Percentiles rank a stretch among this genome's conserved stretches.
Evolutionary conservation across 1,140 invertebrate species (phyloP).

Genomic region (Drosophila sucinea): DNA sequence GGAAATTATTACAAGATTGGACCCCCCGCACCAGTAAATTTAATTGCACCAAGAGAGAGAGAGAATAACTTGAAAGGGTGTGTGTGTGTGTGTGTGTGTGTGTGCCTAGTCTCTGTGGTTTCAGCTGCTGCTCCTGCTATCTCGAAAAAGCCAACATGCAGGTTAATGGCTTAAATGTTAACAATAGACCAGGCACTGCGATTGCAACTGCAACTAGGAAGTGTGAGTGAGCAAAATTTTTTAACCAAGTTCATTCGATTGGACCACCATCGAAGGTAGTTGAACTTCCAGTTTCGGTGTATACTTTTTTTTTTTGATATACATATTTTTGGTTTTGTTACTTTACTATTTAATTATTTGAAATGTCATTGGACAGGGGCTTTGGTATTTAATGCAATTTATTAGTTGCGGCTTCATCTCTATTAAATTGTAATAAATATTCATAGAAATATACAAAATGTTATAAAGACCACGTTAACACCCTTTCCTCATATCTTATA

Average conservation of each 20-base stretch:
- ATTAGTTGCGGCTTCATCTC: conserved; percentile 46
- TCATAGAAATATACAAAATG: not conserved
- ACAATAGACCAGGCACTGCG: conserved; percentile 79
- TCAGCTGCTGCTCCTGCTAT: conserved; percentile 36
- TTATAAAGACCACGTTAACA: not conserved
- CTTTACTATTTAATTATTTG: conserved; percentile 8
- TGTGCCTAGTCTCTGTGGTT: not conserved
- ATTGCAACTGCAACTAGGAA: conserved; percentile 40
- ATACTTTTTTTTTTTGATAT: not conserved
- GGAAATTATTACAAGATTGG: conserved; percentile 74
- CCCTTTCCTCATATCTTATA: not conserved
- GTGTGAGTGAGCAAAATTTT: conserved; percentile 13
- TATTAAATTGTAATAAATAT: conserved; percentile 44
- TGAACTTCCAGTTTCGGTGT: not conserved
- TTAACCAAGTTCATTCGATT: conserved; percentile 18
- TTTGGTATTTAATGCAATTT: conserved; percentile 33
- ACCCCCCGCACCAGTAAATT: conserved; percentile 71
- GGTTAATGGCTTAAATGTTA: conserved; percentile 81
- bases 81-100: conserved; percentile 50
- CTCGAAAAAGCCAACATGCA: conserved; percentile 70
- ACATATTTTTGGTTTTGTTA: not conserved
- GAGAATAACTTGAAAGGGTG: conserved; percentile 31
- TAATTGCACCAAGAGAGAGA: conserved; percentile 74
- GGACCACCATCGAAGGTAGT: conserved; percentile 5
- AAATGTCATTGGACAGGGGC: conserved; percentile 9